These are phyloP conservation scores for Lineus longissimus DNA, from an alignment of 1,140 invertebrate genomes.

Conservation along the genomic window DNA sequence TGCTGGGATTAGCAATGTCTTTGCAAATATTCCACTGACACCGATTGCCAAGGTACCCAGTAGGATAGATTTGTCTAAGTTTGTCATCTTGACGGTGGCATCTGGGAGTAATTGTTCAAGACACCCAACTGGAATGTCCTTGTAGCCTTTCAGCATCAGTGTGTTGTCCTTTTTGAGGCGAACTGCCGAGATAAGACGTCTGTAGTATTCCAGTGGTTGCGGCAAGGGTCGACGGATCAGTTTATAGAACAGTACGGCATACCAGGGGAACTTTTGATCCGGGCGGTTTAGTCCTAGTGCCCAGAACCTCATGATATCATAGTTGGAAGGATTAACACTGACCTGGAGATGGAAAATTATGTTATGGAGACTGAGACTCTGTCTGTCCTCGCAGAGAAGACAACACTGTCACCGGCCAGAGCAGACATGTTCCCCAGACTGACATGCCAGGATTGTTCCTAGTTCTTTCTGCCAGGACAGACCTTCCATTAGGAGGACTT, in stretches of 20 bases:
- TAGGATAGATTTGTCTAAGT: conserved; percentile 34
- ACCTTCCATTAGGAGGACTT: no score
- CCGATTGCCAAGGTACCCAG: conserved; percentile 26
- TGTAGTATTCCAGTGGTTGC: conserved; percentile 39
- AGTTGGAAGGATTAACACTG: conserved; percentile 37
- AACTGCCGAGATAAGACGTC: conserved; percentile 46
- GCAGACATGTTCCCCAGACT: no score
- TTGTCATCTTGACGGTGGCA: conserved; percentile 38
- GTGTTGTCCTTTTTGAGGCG: conserved; percentile 46
- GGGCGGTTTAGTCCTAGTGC: conserved; percentile 40
- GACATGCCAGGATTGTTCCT: no score
- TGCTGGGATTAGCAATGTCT: conserved; percentile 35
- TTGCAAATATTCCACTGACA: conserved; percentile 30
- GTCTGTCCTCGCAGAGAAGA: no score
- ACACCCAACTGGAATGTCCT: conserved; percentile 43
- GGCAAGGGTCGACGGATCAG: conserved; percentile 12
- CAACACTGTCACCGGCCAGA: no score
- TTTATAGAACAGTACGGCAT: conserved; percentile 21
- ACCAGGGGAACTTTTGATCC: conserved; percentile 20
- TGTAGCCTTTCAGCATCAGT: conserved; percentile 47
- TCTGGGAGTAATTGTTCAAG: conserved; percentile 49
- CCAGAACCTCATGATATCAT: conserved; percentile 48
- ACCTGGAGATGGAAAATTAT: conserved; percentile 33
- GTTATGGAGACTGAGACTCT: no score
- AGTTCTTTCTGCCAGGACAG: no score